Percentiles rank a stretch among this genome's conserved stretches.
Evolutionary conservation across 2,113 vertebrate species (phyloP).

Genomic region (Nasalis larvatus): DNA sequence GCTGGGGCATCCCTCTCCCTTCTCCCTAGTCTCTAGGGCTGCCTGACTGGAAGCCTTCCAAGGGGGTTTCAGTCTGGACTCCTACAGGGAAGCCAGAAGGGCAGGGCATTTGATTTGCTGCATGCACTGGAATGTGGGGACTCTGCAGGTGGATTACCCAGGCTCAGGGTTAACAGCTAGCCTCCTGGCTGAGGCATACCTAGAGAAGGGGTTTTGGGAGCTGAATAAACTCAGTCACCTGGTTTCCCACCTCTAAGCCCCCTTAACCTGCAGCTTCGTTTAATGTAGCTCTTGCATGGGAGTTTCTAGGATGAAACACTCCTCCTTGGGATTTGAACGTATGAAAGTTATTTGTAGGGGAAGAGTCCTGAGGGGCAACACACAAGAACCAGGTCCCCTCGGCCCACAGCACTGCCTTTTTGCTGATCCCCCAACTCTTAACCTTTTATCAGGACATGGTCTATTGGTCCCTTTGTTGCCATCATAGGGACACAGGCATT

Average conservation of each 20-base stretch:
- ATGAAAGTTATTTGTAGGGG: background rate
- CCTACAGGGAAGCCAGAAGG: background rate
- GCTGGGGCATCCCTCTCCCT: background rate
- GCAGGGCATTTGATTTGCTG: background rate
- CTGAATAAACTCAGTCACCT: background rate
- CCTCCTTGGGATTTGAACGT: background rate
- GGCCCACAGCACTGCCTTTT: background rate
- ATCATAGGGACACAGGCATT: conserved; percentile 32
- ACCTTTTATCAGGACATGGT: background rate
- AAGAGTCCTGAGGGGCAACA: background rate
- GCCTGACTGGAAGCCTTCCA: background rate
- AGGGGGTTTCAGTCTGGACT: background rate
- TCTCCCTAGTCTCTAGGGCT: background rate
- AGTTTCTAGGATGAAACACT: conserved; percentile 13
- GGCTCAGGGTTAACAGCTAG: background rate
- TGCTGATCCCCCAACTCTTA: background rate
- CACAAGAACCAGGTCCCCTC: background rate
- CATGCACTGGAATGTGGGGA: conserved; percentile 39
- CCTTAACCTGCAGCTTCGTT: background rate
- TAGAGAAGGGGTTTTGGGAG: background rate
- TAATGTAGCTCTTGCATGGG: background rate
- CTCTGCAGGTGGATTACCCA: background rate
- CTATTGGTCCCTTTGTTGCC: background rate
- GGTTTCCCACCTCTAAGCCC: background rate
- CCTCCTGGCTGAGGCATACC: background rate